Evolutionary conservation across 2,113 vertebrate genomes (phyloP).

Genomic region (Rattus norvegicus): GRCr8 NC_086022.1:140337501-140338000

Average conservation of each 20-base stretch:
- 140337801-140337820: background rate
- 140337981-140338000: background rate
- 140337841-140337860: background rate
- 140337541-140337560: conserved; percentile 69
- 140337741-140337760: background rate
- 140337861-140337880: background rate
- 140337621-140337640: no score
- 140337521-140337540: conserved; percentile 41
- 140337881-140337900: background rate
- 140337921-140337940: background rate
- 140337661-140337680: no score
- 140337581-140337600: background rate
- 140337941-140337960: background rate
- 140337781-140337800: no score
- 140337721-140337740: background rate
- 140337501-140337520: conserved; percentile 67
- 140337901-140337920: background rate
- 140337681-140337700: no score
- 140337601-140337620: no score
- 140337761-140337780: background rate
- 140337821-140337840: background rate
- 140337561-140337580: background rate
- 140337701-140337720: no score
- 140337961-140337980: conserved; percentile 6
- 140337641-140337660: no score